Conservation (phyloP, 1,140 invertebrate genomes). For the Drosophila novamexicana region DNA sequence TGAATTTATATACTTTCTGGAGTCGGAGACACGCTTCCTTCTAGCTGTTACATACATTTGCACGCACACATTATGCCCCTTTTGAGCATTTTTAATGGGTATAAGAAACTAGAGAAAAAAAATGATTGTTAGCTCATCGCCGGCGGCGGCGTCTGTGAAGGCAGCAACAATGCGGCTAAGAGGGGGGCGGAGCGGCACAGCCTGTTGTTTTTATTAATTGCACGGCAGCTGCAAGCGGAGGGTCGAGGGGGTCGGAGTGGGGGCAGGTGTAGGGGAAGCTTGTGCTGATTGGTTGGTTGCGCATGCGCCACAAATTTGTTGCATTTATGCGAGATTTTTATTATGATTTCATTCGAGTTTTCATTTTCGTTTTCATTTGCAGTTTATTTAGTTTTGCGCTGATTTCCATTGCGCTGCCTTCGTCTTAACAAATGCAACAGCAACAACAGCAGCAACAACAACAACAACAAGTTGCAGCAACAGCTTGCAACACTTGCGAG, state of each 20-base stretch:
- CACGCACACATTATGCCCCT: conserved; percentile 5
- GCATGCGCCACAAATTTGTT: conserved; percentile 58
- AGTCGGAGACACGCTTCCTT: too few relatives aligned
- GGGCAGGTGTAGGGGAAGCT: background rate
- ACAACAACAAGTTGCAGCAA: conserved; percentile 21
- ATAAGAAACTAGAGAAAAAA: background rate
- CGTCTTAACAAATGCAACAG: conserved; percentile 17
- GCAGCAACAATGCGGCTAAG: conserved; percentile 25
- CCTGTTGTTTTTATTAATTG: conserved; percentile 59
- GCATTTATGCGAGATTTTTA: conserved; percentile 56
- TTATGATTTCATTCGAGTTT: conserved; percentile 52
- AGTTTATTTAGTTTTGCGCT: conserved; percentile 8
- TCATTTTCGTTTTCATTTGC: conserved; percentile 33
- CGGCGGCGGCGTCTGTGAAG: conserved; percentile 11
- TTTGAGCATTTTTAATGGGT: background rate
- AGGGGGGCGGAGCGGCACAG: conserved; percentile 12
- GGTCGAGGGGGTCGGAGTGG: too few relatives aligned
- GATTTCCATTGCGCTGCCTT: conserved; percentile 10
- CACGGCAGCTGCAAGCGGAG: conserved; percentile 27
- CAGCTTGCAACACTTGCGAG: conserved; percentile 19
- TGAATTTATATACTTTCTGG: too few relatives aligned
- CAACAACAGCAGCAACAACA: conserved; percentile 10
- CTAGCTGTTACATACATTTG: background rate
- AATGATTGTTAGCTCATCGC: conserved; percentile 46
- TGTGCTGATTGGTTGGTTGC: conserved; percentile 33